These are phyloP conservation scores for Myotis myotis DNA, from an alignment of 2,797 vertebrate genomes.

Conservation along the genomic window DNA sequence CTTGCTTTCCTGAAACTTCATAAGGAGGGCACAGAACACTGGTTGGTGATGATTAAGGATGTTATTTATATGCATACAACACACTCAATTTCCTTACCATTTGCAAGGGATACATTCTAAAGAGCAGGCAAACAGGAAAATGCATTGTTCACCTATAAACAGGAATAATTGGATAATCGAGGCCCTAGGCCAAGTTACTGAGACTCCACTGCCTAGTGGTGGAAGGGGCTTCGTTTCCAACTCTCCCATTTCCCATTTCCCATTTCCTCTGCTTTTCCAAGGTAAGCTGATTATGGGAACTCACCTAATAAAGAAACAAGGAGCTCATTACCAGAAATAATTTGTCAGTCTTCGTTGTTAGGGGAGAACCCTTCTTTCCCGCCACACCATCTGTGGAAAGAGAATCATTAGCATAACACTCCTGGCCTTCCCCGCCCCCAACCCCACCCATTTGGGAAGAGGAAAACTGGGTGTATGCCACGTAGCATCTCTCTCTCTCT, in stretches of 20 bases:
- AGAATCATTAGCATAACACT: not conserved
- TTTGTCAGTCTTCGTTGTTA: not conserved
- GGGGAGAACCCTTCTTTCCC: not conserved
- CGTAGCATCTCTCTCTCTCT: not conserved
- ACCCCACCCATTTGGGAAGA: not conserved
- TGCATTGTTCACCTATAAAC: not conserved
- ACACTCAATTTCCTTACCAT: not conserved
- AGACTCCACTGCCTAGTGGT: not conserved
- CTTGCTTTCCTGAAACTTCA: not conserved
- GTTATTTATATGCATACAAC: constrained; percentile 19
- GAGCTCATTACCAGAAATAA: not conserved
- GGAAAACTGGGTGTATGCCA: not conserved
- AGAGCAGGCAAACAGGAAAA: not conserved
- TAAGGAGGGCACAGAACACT: not conserved
- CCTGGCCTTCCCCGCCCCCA: no score
- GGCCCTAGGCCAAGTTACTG: not conserved
- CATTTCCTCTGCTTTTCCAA: not conserved
- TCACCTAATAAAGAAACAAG: not conserved
- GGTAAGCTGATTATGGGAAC: not conserved
- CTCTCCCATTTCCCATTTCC: not conserved
- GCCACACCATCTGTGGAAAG: no score
- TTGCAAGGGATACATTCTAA: not conserved
- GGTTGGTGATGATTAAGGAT: constrained; percentile 10
- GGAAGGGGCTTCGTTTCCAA: not conserved
- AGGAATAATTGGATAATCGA: not conserved